Base-by-base conservation (phyloP, 2,888 invertebrate genomes). In the Polymixis flavicincta region DNA sequence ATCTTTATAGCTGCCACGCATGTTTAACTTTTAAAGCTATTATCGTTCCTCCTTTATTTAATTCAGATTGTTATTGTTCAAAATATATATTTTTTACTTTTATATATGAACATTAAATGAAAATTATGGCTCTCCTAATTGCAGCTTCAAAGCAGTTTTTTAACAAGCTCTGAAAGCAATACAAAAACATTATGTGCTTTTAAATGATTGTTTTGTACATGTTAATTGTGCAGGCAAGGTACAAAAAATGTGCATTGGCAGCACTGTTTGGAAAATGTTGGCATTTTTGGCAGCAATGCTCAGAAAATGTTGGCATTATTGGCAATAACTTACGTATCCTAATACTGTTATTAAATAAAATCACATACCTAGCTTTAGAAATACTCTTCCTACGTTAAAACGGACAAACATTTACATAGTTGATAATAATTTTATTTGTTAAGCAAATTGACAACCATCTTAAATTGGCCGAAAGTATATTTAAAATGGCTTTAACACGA, bases 331-430 rank as follows among this genome's bases (percentile, higher is more conserved):
- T 28, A 57, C n/a, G 32, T 1, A 48, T 54, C 14, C 1, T 71
- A 80, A 76, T 71, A 71, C 76, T 68, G 71, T 67, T 59, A n/a
- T 32, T 32, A 28, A 66, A 0, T 74, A 63, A 64, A 74, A 79
- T 71, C 25, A 71, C 54, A 25, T 65, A 25, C 9, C 9, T 61
- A 70, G 37, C 37, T 5, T 5, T 37, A 37, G 74, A 54, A 54
- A 78, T 28, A 28, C 19, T 45, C 14, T 59, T 59, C 22, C 37
- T 59, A 52, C 6, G 37, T 61, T 52, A n/a, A 57, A 17, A 68
- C 19, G 25, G 37, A 52, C n/a, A 57, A 71, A 63, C 28, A 64
- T 37, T 69, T 17, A 50, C 50, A 9, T 28, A 14, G 28, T 50
- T 42, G 42, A 9, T 42, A 42, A 42, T 42, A 9, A 37, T 9